Conservation (phyloP, 2,113 vertebrate genomes). For the Antigone vipio region DNA sequence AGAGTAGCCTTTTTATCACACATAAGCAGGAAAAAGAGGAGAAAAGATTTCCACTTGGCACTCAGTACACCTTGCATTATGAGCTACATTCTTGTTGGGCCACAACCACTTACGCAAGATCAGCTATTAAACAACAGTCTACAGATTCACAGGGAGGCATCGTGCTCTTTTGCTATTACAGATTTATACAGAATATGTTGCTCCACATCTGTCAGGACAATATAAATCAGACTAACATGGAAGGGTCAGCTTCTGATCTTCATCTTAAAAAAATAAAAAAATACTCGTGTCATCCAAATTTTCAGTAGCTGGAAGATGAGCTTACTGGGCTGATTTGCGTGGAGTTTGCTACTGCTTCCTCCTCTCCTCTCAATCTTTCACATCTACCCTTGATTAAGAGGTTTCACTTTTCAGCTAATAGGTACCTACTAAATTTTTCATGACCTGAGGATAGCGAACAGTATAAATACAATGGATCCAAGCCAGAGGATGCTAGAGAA, state of each 20-base stretch:
- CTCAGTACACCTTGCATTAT: background rate
- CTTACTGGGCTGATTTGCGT: background rate
- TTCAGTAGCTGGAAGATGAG: background rate
- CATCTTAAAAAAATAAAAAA: background rate
- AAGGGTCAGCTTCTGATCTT: background rate
- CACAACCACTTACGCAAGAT: background rate
- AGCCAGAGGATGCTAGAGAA: background rate
- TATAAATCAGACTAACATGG: background rate
- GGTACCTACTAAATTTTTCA: constrained; percentile 8
- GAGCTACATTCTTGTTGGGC: background rate
- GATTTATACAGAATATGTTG: background rate
- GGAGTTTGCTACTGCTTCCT: background rate
- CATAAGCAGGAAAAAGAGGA: background rate
- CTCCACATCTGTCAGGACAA: background rate
- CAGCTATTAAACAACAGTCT: background rate
- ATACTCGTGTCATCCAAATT: background rate
- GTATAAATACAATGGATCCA: background rate
- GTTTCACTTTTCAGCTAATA: background rate
- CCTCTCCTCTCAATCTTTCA: background rate
- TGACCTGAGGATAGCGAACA: background rate
- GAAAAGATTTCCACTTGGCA: background rate
- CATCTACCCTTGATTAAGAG: background rate
- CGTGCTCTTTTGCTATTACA: background rate
- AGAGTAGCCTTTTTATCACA: background rate
- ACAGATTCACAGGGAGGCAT: background rate